Percentiles rank a stretch among this genome's conserved stretches.
Evolutionary conservation across 2,113 vertebrate species (phyloP).

Genomic region (Chamaetylas fuelleborni): DNA sequence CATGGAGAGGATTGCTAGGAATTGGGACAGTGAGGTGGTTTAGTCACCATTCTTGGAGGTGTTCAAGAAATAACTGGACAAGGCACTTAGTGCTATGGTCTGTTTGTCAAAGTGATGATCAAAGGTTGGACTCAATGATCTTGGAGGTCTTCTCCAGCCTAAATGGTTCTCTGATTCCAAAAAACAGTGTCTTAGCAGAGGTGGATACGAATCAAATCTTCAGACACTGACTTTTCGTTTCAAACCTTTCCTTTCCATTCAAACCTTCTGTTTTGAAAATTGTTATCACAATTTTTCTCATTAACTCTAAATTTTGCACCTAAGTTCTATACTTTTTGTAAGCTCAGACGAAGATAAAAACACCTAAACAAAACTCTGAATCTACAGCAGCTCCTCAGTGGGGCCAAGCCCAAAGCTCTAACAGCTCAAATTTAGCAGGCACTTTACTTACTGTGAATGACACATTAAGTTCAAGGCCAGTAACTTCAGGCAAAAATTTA

Average conservation of each 20-base stretch:
- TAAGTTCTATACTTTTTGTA: background rate
- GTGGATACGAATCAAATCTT: fast-evolving
- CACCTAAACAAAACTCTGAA: background rate
- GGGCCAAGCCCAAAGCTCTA: background rate
- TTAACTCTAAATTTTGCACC: background rate
- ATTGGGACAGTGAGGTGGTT: background rate
- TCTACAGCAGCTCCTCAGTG: background rate
- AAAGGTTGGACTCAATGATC: background rate
- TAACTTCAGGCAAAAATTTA: background rate
- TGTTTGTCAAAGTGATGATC: background rate
- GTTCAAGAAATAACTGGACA: fast-evolving
- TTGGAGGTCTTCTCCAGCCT: background rate
- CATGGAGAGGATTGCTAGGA: background rate
- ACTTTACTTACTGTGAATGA: background rate
- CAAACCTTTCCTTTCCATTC: no score
- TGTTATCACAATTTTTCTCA: background rate
- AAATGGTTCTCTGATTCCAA: background rate
- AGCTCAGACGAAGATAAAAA: background rate
- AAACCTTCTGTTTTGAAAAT: background rate
- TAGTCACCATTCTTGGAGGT: background rate
- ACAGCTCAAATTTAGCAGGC: background rate
- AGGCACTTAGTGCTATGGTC: background rate
- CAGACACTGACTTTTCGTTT: background rate
- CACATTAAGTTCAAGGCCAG: background rate
- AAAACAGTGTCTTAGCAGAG: background rate